Evolutionary conservation across 2,113 vertebrate genomes (phyloP).

Genomic region (Cavia aperea): DNA sequence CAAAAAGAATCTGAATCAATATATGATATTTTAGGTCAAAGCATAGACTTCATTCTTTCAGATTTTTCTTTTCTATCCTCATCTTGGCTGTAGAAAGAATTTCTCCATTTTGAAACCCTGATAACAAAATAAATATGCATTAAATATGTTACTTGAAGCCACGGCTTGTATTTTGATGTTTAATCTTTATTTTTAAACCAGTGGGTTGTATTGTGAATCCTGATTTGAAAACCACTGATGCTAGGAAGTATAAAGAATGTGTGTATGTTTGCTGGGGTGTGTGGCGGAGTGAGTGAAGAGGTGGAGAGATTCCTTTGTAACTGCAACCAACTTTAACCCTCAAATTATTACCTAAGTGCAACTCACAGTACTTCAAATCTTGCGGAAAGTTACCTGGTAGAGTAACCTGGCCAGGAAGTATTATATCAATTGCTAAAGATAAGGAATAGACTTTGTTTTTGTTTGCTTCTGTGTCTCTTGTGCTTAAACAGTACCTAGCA

Average conservation of each 20-base stretch:
- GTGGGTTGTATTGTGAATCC: slow-evolving; percentile 36
- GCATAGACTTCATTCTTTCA: neutral
- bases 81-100: slow-evolving; percentile 37
- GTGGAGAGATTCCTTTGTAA: slow-evolving; percentile 9
- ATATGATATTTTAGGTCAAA: slow-evolving; percentile 46
- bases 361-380: slow-evolving; percentile 7
- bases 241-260: neutral
- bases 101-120: slow-evolving; percentile 31
- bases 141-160: slow-evolving; percentile 42
- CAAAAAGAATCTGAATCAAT: slow-evolving; percentile 31
- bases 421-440: neutral
- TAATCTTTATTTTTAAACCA: slow-evolving; percentile 65
- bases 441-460: slow-evolving; percentile 10
- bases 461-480: neutral
- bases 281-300: neutral
- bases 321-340: neutral
- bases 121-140: slow-evolving; percentile 57
- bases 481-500: neutral
- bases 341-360: slow-evolving; percentile 3
- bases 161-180: slow-evolving; percentile 41
- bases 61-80: slow-evolving; percentile 47
- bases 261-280: neutral
- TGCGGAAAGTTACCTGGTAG: slow-evolving; percentile 18
- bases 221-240: slow-evolving; percentile 54
- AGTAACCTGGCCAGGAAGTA: neutral